These are phyloP conservation scores for Campopleginae sp. DNA, from an alignment of 2,888 invertebrate species.

Conservation along the genomic window DNA sequence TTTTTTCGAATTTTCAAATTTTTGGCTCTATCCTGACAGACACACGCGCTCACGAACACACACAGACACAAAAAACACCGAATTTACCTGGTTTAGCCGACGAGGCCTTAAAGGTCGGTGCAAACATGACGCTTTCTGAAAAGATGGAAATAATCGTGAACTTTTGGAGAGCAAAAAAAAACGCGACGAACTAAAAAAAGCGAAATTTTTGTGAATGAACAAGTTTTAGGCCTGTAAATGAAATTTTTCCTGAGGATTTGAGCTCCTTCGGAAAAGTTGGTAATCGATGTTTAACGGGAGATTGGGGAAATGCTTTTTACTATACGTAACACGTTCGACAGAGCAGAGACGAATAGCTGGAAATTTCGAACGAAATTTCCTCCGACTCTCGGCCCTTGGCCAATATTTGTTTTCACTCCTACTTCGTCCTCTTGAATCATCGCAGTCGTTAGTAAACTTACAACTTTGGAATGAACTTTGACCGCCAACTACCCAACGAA, in stretches of 20 bases:
- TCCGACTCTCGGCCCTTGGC: conserved; percentile 29
- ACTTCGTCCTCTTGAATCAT: conserved; percentile 51
- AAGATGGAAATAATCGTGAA: conserved; percentile 58
- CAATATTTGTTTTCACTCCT: conserved; percentile 3
- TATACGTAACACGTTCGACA: conserved; percentile 47
- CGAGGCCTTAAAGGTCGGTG: conserved; percentile 93
- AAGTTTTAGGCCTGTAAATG: neutral
- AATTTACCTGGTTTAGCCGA: conserved; percentile 89
- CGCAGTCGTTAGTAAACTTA: conserved; percentile 63
- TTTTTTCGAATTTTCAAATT: conserved; percentile 45
- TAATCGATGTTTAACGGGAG: neutral
- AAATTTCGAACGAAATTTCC: conserved; percentile 56
- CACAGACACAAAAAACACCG: conserved; percentile 57
- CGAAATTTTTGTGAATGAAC: neutral
- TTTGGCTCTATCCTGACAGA: conserved; percentile 36
- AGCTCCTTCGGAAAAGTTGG: conserved; percentile 2
- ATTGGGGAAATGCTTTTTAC: conserved; percentile 42
- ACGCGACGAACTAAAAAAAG: neutral
- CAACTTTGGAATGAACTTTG: conserved; percentile 65
- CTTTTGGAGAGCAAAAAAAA: conserved; percentile 13
- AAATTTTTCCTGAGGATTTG: conserved; percentile 4
- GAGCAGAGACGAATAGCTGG: conserved; percentile 59
- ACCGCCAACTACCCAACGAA: conserved; percentile 55
- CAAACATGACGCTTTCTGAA: conserved; percentile 90
- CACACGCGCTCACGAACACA: conserved; percentile 24